Evolutionary conservation across 1,140 invertebrate species (phyloP).

Genomic region (Eurytemora carolleeae): DNA sequence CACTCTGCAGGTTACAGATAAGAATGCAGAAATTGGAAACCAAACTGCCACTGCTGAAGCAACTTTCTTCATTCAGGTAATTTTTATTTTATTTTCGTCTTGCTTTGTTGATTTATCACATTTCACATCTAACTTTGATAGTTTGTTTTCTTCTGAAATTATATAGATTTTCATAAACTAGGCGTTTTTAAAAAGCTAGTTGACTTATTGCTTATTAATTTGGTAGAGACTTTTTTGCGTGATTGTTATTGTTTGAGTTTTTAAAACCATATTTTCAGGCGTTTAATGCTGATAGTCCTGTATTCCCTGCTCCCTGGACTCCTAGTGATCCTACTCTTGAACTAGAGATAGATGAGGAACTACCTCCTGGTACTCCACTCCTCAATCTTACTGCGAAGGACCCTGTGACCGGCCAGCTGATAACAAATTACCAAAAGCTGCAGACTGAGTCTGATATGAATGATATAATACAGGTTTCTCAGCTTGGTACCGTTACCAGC

Average conservation of each 20-base stretch:
- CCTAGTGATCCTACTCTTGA: slow-evolving; percentile 38
- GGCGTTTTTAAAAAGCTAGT: no score
- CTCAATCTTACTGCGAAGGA: slow-evolving; percentile 30
- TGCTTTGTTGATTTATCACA: no score
- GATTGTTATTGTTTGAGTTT: no score
- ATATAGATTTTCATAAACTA: no score
- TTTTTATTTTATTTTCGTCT: no score
- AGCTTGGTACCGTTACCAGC: slow-evolving; percentile 39
- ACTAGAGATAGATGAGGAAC: slow-evolving; percentile 49
- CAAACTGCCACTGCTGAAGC: slow-evolving; percentile 34
- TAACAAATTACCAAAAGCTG: slow-evolving; percentile 23
- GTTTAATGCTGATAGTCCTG: slow-evolving; percentile 52
- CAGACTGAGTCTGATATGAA: slow-evolving; percentile 20
- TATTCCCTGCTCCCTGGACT: slow-evolving; percentile 40
- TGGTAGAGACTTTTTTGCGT: no score
- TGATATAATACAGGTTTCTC: background rate
- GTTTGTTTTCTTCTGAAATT: no score
- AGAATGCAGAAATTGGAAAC: slow-evolving; percentile 41
- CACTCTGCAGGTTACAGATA: slow-evolving; percentile 46
- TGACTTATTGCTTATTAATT: no score
- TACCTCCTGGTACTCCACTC: slow-evolving; percentile 49
- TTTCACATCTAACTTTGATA: no score
- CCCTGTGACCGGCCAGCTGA: slow-evolving; percentile 22
- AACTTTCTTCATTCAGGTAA: slow-evolving; percentile 46
- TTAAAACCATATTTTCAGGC: slow-evolving; percentile 30